Evolutionary conservation across 2,888 invertebrate species (phyloP), one percentile per base, ranked within the genome.

Genomic region (Pyrochroa serraticornis): DNA sequence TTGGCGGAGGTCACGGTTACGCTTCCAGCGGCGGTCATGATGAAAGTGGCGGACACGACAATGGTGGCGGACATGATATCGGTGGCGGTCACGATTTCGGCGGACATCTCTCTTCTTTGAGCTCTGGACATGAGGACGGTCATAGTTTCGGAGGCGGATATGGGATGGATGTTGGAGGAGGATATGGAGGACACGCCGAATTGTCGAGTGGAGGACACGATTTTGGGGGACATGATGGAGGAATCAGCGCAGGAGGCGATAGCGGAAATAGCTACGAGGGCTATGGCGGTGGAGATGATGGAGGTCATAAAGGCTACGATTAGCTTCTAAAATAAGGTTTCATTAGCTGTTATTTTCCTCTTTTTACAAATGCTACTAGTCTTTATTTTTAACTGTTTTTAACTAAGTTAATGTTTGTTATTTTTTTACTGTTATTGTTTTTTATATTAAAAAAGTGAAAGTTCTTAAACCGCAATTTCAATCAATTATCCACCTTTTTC

Each of bases 241-340:
- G 52, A 58, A 57, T 50, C 58, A 53, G 56, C 45, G 39, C 31
- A 10, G 44, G 66, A 62, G 57, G 68, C 38, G 45, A 34, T n/a
- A 35, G 48, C 8, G 58, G 56, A 30, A 58, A 51, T 46, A 48
- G 63, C 37, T 64, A 58, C 41, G 54, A 59, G 12, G 58, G 60
- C 44, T 62, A 68, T 38, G 68, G 68, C 8, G 69, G 67, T 37
- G 67, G 70, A 41, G 65, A 64, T 33, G 66, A 60, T 32, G 69
- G 70, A 44, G 67, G 69, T 41, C 70, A 72, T 57, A 62, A 63
- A 33, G 73, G 73, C 56, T 71, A 73, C 64, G 70, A 71, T 58
- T 70, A 67, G 52, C 49, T 48, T 38, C 42, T 36, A 32, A 35
- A 12, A 30, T 30, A 12, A 46, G 33, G 34, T 50, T 37, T 36